Percentiles rank a stretch among this genome's conserved stretches.
phyloP scores from a whole-genome alignment of 2,797 vertebrate genomes.

The Rallus crepitans region DNA sequence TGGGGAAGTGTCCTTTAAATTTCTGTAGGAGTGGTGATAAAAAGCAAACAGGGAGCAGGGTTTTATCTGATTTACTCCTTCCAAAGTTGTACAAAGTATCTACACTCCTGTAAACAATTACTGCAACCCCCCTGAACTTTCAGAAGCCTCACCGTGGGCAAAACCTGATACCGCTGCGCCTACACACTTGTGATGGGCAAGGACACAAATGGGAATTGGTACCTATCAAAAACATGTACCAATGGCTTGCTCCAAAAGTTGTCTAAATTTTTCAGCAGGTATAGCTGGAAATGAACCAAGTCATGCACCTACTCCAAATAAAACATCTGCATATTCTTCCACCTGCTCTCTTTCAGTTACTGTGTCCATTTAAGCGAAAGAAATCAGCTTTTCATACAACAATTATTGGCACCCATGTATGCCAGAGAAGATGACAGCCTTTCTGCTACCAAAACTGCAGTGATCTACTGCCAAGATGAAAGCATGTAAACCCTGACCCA shows the following conservation, averaged over 20 bases:
- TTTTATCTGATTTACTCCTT: conserved; percentile 37
- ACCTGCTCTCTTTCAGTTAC: background rate
- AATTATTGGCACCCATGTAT: background rate
- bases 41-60: background rate
- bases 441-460: background rate
- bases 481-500: background rate
- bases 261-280: background rate
- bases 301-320: background rate
- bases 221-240: background rate
- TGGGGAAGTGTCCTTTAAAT: conserved; percentile 6
- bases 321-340: background rate
- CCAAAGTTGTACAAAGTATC: conserved; percentile 17
- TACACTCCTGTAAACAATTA: background rate
- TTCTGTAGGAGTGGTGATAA: conserved; percentile 44
- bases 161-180: background rate
- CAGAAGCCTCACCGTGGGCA: background rate
- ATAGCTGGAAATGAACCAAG: background rate
- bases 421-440: background rate
- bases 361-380: background rate
- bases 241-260: background rate
- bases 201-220: conserved; percentile 7
- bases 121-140: background rate
- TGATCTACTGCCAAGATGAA: background rate
- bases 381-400: background rate
- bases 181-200: background rate